Percentiles rank a stretch among this genome's conserved stretches.
These are phyloP conservation scores for Meandrina meandrites DNA, from an alignment of 92 coral and sea anemone genomes.

Conservation along the genomic window DNA sequence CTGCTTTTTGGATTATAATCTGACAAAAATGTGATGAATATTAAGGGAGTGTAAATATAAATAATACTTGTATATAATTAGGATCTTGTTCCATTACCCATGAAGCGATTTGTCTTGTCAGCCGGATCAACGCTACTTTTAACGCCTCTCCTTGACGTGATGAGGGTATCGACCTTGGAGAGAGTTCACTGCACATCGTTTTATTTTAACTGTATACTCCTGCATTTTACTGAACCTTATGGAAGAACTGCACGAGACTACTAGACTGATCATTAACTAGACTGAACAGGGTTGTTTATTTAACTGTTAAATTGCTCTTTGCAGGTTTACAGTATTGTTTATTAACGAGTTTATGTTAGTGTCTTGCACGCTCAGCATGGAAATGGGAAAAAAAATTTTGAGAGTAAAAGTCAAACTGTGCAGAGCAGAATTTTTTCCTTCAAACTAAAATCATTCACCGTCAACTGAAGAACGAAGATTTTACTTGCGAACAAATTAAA, in stretches of 20 bases:
- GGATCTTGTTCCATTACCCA: no score
- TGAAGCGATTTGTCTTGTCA: no score
- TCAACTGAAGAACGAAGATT: no score
- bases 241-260: neutral
- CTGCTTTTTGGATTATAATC: no score
- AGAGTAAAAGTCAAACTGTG: neutral
- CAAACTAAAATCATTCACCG: neutral
- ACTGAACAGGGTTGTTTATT: neutral
- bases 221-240: neutral
- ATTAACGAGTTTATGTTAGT: neutral
- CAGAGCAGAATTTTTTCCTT: neutral
- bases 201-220: no score
- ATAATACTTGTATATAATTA: no score
- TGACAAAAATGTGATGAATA: no score
- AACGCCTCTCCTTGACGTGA: no score
- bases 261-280: neutral
- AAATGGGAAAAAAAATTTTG: neutral
- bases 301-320: neutral
- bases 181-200: no score
- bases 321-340: neutral
- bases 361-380: neutral
- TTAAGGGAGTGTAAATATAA: no score
- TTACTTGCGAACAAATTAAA: neutral
- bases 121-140: no score
- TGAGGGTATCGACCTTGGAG: no score